Evolutionary conservation across 2,113 vertebrate species (phyloP).

Genomic region (Natator depressus): DNA sequence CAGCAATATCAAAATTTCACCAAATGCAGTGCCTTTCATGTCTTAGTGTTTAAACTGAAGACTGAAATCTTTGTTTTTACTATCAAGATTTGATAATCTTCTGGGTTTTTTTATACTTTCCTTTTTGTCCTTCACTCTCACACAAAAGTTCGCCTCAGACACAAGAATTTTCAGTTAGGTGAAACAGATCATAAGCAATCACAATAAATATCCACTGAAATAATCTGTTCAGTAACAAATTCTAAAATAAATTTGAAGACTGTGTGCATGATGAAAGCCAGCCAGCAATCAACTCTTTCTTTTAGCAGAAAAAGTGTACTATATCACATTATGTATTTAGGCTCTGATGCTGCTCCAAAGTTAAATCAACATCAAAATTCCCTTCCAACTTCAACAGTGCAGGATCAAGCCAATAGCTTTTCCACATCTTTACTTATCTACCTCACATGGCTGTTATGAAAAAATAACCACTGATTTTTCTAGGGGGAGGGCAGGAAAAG

Average conservation of each 20-base stretch:
- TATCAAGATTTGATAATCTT: background rate
- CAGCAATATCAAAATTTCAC: background rate
- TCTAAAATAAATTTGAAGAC: background rate
- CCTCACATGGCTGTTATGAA: background rate
- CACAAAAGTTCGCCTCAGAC: too few relatives aligned
- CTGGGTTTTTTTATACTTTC: background rate
- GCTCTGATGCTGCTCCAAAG: background rate
- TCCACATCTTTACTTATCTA: background rate
- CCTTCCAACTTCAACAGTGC: background rate
- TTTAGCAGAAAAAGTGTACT: background rate
- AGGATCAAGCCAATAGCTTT: background rate
- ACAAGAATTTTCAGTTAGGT: background rate
- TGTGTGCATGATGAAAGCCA: background rate
- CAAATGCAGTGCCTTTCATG: background rate
- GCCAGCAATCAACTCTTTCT: background rate
- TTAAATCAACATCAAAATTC: background rate
- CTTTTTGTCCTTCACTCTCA: background rate
- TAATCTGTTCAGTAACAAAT: background rate
- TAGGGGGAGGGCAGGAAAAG: background rate
- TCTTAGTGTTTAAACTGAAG: background rate
- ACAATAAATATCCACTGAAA: background rate
- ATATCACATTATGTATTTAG: background rate
- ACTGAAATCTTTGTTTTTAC: background rate
- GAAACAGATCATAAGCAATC: background rate
- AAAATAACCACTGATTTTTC: background rate